Evolutionary conservation across 2,113 vertebrate genomes (phyloP).

Genomic region (Gulo gulo): DNA sequence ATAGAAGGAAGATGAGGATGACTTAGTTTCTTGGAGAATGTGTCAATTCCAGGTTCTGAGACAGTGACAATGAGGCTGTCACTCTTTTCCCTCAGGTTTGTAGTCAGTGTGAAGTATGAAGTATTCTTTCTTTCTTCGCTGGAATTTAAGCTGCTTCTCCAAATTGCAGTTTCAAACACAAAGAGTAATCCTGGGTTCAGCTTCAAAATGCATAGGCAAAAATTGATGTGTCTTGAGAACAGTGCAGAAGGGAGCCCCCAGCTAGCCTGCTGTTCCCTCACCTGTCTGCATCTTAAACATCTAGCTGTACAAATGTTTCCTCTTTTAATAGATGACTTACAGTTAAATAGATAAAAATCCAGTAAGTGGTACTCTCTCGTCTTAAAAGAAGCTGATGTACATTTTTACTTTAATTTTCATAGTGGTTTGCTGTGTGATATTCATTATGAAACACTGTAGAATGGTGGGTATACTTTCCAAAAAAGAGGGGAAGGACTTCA

Average conservation of each 20-base stretch:
- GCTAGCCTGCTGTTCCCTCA: background rate
- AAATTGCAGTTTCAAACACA: background rate
- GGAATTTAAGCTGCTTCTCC: background rate
- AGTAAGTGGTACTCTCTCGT: background rate
- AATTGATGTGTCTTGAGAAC: background rate
- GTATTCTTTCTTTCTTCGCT: background rate
- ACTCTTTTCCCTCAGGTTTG: background rate
- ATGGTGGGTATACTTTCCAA: background rate
- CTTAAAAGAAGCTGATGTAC: background rate
- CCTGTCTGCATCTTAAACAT: background rate
- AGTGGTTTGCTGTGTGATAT: background rate
- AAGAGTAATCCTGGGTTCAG: background rate
- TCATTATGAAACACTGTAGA: background rate
- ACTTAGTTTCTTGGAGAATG: background rate
- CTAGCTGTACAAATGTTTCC: background rate
- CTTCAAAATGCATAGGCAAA: background rate
- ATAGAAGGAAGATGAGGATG: conserved; percentile 43
- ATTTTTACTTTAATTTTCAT: background rate
- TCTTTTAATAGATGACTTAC: background rate
- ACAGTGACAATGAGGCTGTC: background rate
- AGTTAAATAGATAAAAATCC: background rate
- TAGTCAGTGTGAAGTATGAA: background rate
- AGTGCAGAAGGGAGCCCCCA: background rate
- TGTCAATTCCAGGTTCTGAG: background rate
- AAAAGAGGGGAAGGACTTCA: background rate